Base-by-base conservation (phyloP, 1,140 invertebrate genomes). In the Zaprionus ghesquierei region DNA sequence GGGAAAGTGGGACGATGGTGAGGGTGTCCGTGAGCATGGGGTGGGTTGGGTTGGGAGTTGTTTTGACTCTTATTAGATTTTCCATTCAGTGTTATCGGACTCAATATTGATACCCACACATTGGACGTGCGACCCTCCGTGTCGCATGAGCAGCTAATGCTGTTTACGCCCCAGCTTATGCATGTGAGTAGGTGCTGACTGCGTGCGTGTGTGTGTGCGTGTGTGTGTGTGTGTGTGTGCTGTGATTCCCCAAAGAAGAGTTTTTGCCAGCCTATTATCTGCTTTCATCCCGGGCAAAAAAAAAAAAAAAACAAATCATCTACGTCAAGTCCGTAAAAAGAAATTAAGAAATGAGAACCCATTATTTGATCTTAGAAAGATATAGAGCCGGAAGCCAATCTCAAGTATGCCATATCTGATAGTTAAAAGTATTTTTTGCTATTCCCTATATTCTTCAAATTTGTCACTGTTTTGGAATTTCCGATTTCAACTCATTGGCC, bases 1-100 rank as follows among this genome's bases (percentile, higher is more conserved):
- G 13, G n/a, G 12, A 13, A 35, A 35, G 12, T 35, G n/a, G n/a
- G 2, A 33, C 31, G 31, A 33, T 10, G 10, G 31, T 33, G 15
- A 13, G n/a, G n/a, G n/a, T n/a, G n/a, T n/a, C n/a, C n/a, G n/a
- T n/a, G n/a, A n/a, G n/a, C n/a, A n/a, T n/a, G n/a, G n/a, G n/a
- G n/a, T 2, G 33, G 55, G 22, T 5, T 27, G 55, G 18, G 33
- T 15, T 29, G 27, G 13, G 25, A 23, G n/a, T 31, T 44, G 18
- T 60, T 59, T 60, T 50, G 68, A 55, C 59, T 72, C 27, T 54
- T 51, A 66, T 66, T 66, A 35, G 55, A 72, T 66, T 72, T 66
- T 51, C 25, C 53, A 65, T 35, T 71, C 22, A 58, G 8, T 44
- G 44, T 51, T 65, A 70, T 70, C 62, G 53, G 15, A 22, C 44